phyloP scores from a whole-genome alignment of 2,888 invertebrate genomes.

The Drosophila meridiana region DNA sequence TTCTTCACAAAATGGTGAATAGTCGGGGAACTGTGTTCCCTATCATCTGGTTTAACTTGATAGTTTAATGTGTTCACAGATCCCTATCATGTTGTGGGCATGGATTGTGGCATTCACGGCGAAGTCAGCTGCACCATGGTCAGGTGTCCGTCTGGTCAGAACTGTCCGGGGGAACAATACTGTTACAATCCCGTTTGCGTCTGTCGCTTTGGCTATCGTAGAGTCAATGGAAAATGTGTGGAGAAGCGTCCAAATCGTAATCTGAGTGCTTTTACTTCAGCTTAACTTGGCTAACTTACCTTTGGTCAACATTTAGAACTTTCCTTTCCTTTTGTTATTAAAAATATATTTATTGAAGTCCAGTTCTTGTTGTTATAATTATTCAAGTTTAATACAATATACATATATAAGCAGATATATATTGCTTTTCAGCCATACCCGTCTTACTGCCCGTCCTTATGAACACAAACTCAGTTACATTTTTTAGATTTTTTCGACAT shows the following conservation, averaged over 20 bases:
- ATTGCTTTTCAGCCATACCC: too few relatives aligned
- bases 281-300: too few relatives aligned
- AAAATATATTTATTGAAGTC: too few relatives aligned
- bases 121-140: constrained; percentile 55
- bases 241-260: constrained; percentile 24
- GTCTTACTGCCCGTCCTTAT: too few relatives aligned
- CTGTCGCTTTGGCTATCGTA: constrained; percentile 55
- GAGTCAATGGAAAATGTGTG: constrained; percentile 28
- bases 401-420: too few relatives aligned
- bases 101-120: constrained; percentile 45
- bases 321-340: too few relatives aligned
- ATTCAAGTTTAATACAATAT: too few relatives aligned
- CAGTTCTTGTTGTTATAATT: too few relatives aligned
- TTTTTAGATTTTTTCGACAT: too few relatives aligned
- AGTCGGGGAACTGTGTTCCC: background rate
- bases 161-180: constrained; percentile 42
- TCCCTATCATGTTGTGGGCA: constrained; percentile 46
- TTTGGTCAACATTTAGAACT: background rate
- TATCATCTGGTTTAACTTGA: background rate
- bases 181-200: constrained; percentile 63
- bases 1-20: constrained; percentile 27
- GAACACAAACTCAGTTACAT: too few relatives aligned
- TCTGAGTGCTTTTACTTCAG: background rate
- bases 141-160: constrained; percentile 18
- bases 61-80: constrained; percentile 20